Evolutionary conservation across 2,888 invertebrate species (phyloP).

Genomic region (Temnothorax ravouxi): DNA sequence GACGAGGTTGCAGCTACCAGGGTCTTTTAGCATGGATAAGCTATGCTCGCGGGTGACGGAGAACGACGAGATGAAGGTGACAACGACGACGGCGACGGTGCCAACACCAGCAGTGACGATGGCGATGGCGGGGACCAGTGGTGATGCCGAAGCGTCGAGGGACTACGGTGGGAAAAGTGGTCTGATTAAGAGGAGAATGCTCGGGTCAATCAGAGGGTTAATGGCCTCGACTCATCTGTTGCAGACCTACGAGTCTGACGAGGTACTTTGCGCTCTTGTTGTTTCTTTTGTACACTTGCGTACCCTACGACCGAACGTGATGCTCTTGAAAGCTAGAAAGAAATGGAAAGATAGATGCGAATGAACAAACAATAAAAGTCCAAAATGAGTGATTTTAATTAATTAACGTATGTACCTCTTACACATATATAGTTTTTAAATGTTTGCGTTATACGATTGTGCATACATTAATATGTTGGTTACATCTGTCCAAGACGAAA

Average conservation of each 20-base stretch:
- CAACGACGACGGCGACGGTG: conserved; percentile 15
- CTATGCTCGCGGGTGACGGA: conserved; percentile 76
- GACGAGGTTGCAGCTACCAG: conserved; percentile 72
- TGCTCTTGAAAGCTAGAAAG: background rate
- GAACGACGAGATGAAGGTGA: conserved; percentile 55
- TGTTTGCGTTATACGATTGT: too few species aligned
- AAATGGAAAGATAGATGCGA: background rate
- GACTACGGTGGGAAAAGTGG: conserved; percentile 78
- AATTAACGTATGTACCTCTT: too few species aligned
- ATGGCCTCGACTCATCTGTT: conserved; percentile 84
- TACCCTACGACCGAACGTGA: background rate
- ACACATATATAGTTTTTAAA: too few species aligned
- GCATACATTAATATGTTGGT: too few species aligned
- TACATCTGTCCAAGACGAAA: too few species aligned
- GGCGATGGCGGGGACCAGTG: conserved; percentile 45
- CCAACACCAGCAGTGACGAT: background rate
- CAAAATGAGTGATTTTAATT: too few species aligned
- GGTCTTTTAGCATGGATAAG: conserved; percentile 81
- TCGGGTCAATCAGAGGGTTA: conserved; percentile 84
- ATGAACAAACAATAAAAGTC: background rate
- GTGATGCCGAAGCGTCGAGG: conserved; percentile 59
- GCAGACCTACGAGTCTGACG: conserved; percentile 81
- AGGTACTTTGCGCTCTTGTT: conserved; percentile 76
- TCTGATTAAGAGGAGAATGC: conserved; percentile 84
- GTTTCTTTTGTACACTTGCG: background rate